Conservation (phyloP, 2,888 invertebrate species). For the Ectemnius continuus region DNA sequence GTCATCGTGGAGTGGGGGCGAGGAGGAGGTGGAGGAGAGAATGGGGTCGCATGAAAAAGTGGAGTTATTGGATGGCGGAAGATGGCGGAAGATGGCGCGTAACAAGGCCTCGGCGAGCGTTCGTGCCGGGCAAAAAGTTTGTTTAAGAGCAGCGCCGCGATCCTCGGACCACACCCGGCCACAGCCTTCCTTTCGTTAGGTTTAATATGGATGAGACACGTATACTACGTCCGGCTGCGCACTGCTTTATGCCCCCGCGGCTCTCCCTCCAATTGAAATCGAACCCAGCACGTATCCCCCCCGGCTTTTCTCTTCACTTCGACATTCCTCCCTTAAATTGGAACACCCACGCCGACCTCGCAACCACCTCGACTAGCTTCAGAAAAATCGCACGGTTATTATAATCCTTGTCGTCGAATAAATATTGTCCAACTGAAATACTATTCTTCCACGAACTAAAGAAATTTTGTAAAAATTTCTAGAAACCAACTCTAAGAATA, state of each 20-base stretch:
- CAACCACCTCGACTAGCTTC: not conserved
- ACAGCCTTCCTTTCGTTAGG: slow-evolving; percentile 49
- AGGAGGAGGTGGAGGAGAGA: slow-evolving; percentile 14
- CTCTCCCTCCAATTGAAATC: slow-evolving; percentile 57
- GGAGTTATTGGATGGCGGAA: no score
- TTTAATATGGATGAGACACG: slow-evolving; percentile 62
- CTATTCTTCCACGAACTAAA: no score
- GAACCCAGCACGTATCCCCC: slow-evolving; percentile 32
- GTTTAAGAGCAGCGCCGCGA: slow-evolving; percentile 37
- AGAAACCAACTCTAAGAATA: no score
- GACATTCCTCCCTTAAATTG: slow-evolving; percentile 54
- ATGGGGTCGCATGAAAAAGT: not conserved
- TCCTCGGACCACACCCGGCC: slow-evolving; percentile 55
- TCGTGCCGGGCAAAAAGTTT: slow-evolving; percentile 40
- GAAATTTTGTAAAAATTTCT: no score
- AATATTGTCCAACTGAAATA: no score
- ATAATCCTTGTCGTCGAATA: no score
- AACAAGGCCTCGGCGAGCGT: not conserved
- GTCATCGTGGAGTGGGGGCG: no score
- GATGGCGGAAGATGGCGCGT: no score
- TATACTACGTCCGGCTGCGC: slow-evolving; percentile 35
- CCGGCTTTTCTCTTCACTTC: slow-evolving; percentile 19
- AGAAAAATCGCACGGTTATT: no score
- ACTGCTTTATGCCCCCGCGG: slow-evolving; percentile 45
- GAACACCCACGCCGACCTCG: slow-evolving; percentile 58